Evolutionary conservation across 2,888 invertebrate genomes (phyloP).

Genomic region (Brachynemurus nebulosus): DNA sequence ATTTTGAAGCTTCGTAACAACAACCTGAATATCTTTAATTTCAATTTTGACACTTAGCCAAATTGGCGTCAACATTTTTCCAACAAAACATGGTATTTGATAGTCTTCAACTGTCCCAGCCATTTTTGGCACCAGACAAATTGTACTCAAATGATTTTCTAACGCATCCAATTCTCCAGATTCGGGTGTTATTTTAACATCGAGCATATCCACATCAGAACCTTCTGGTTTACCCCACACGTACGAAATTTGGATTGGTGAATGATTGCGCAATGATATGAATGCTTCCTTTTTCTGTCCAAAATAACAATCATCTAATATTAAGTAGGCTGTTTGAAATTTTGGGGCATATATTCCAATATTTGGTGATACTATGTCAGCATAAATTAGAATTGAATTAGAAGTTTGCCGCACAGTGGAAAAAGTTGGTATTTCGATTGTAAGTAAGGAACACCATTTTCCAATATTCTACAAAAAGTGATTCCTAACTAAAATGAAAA

Average conservation of each 20-base stretch:
- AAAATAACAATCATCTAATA: neutral
- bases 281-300: neutral
- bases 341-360: neutral
- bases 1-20: no score
- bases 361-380: neutral
- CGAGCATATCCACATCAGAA: neutral
- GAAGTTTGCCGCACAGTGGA: neutral
- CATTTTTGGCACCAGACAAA: constrained; percentile 24
- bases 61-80: constrained; percentile 21
- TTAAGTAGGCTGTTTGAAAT: neutral
- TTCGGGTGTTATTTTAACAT: neutral
- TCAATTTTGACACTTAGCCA: constrained; percentile 26
- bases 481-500: neutral
- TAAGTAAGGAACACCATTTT: constrained; percentile 5
- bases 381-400: constrained; percentile 5
- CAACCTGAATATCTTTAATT: constrained; percentile 27
- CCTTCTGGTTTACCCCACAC: constrained; percentile 4
- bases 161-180: neutral
- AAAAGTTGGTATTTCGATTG: neutral
- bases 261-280: constrained; percentile 4
- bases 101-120: constrained; percentile 28
- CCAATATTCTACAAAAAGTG: constrained; percentile 1
- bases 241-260: neutral
- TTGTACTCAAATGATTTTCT: constrained; percentile 5
- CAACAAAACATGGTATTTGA: constrained; percentile 29